phyloP scores from a whole-genome alignment of 2,888 invertebrate species.

The Eugnorisma glareosa region DNA sequence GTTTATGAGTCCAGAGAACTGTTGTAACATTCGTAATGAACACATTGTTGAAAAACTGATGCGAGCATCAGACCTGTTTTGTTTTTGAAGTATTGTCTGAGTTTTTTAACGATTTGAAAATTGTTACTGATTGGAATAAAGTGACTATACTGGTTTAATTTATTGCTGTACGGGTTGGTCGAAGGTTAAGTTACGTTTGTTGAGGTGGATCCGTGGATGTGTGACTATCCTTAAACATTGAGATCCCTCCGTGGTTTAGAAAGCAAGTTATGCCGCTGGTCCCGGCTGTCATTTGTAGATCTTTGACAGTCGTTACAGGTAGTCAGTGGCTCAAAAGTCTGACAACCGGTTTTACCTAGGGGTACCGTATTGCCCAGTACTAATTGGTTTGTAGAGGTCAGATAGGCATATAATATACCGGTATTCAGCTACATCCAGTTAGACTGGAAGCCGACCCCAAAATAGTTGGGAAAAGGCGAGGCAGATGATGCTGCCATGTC shows the following conservation, averaged over 20 bases:
- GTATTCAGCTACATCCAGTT: not conserved
- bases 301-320: not conserved
- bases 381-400: not conserved
- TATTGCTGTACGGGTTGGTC: too few species aligned
- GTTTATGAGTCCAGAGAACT: conserved; percentile 24
- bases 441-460: not conserved
- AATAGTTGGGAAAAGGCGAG: not conserved
- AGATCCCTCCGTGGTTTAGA: not conserved
- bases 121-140: not conserved
- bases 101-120: not conserved
- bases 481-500: not conserved
- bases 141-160: not conserved
- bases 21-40: conserved; percentile 24
- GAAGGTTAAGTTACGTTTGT: not conserved
- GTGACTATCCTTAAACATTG: accelerated
- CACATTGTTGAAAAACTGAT: conserved; percentile 41
- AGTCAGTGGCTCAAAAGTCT: not conserved
- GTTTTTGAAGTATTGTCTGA: not conserved
- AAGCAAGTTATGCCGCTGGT: not conserved
- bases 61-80: not conserved
- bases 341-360: not conserved
- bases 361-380: not conserved
- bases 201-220: not conserved
- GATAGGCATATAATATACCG: not conserved
- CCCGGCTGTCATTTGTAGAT: not conserved